Conservation (phyloP, 1,140 invertebrate species). For the Drosophila grimshawi region DNA sequence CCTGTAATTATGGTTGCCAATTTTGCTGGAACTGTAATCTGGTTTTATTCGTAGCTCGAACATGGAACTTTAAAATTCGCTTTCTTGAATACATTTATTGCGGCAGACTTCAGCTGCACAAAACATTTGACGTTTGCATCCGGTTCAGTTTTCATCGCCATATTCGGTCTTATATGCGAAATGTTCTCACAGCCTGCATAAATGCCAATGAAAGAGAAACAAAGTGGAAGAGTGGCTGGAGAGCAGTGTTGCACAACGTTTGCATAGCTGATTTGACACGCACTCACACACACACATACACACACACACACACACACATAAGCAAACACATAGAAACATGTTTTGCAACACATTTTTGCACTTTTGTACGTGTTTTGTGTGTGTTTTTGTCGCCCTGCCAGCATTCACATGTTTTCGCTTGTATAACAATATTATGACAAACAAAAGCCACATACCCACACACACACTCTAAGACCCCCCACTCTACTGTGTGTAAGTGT, state of each 20-base stretch:
- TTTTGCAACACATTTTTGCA: not conserved
- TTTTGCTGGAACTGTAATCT: no score
- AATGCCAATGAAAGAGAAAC: no score
- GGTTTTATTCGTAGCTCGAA: no score
- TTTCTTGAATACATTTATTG: no score
- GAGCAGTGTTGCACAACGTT: not conserved
- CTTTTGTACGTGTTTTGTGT: not conserved
- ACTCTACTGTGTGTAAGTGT: not conserved
- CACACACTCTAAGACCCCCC: not conserved
- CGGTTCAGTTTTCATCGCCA: no score
- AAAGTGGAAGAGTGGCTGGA: no score
- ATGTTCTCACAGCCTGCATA: no score
- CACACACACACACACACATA: not conserved
- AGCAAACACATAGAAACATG: not conserved
- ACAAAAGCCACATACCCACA: constrained; percentile 1
- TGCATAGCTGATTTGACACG: not conserved
- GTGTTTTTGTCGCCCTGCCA: not conserved
- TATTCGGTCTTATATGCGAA: no score
- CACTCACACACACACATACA: not conserved
- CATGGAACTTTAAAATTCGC: no score
- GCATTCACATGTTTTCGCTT: constrained; percentile 11
- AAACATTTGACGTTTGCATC: no score
- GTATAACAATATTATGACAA: constrained; percentile 14
- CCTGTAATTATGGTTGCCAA: no score
- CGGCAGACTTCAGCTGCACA: no score